Evolutionary conservation across 2,113 vertebrate species (phyloP).

Genomic region (Heloderma charlesbogerti): DNA sequence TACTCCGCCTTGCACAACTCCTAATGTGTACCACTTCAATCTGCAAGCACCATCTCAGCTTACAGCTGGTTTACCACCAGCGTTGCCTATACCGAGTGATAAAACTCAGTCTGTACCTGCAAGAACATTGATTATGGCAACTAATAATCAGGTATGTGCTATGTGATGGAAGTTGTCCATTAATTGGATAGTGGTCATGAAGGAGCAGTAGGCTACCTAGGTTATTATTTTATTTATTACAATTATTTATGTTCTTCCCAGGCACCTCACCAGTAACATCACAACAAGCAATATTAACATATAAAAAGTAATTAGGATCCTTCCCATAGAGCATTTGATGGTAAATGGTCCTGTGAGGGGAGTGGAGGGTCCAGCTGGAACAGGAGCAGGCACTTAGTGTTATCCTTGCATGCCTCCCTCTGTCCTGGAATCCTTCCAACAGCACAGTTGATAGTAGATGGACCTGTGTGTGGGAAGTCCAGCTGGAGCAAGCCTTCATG

Average conservation of each 20-base stretch:
- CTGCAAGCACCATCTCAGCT: constrained; percentile 82
- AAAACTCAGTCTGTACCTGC: constrained; percentile 81
- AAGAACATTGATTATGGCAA: constrained; percentile 84
- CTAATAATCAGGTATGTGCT: constrained; percentile 88
- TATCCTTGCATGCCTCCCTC: not conserved
- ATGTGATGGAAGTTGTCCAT: constrained; percentile 40
- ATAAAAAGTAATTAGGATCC: not conserved
- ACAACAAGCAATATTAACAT: not conserved
- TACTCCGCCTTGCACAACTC: constrained; percentile 85
- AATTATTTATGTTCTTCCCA: not conserved
- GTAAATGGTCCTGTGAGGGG: not conserved
- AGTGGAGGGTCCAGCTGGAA: not conserved
- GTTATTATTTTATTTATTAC: constrained; percentile 15
- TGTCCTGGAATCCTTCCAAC: not conserved
- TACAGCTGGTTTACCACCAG: constrained; percentile 82
- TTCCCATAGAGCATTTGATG: not conserved
- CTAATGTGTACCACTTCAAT: constrained; percentile 84
- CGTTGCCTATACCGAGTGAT: constrained; percentile 82
- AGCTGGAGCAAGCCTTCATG: not conserved
- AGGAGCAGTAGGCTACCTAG: not conserved
- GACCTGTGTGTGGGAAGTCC: no score
- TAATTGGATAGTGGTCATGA: constrained; percentile 4
- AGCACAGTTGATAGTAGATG: not conserved
- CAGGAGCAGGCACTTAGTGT: not conserved
- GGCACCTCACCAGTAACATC: no score